Conservation (phyloP, 2,888 invertebrate genomes). For the Zonitis immaculata region DNA sequence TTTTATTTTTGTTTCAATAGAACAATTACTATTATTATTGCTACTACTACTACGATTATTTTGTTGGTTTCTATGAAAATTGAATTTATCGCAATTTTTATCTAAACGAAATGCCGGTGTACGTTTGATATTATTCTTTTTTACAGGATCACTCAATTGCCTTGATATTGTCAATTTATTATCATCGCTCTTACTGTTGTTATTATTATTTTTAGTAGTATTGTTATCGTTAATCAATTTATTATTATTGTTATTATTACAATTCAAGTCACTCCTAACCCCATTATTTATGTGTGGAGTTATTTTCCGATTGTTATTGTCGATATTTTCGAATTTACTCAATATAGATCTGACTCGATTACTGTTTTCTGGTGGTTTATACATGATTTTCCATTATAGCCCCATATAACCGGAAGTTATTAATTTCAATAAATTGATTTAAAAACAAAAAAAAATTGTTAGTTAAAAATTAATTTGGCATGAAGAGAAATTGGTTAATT, state of each 20-base stretch:
- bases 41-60: slow-evolving; percentile 30
- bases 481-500: neutral
- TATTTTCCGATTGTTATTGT: slow-evolving; percentile 25
- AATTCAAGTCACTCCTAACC: slow-evolving; percentile 21
- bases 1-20: slow-evolving; percentile 37
- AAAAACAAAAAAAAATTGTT: too few relatives aligned
- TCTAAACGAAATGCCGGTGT: slow-evolving; percentile 56
- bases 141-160: slow-evolving; percentile 47
- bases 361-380: slow-evolving; percentile 44
- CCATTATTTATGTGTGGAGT: slow-evolving; percentile 14
- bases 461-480: neutral
- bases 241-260: slow-evolving; percentile 7
- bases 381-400: slow-evolving; percentile 34
- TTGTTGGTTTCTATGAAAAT: slow-evolving; percentile 24
- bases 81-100: slow-evolving; percentile 33
- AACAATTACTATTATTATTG: too few relatives aligned
- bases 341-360: slow-evolving; percentile 61
- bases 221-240: slow-evolving; percentile 1
- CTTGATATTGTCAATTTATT: slow-evolving; percentile 30
- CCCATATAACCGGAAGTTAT: neutral
- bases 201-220: neutral
- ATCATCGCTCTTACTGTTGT: too few relatives aligned
- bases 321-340: slow-evolving; percentile 56
- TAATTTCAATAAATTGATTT: neutral
- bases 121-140: slow-evolving; percentile 51